phyloP scores from a whole-genome alignment of 2,113 vertebrate species.

The Ivindomyrus marchei region DNA sequence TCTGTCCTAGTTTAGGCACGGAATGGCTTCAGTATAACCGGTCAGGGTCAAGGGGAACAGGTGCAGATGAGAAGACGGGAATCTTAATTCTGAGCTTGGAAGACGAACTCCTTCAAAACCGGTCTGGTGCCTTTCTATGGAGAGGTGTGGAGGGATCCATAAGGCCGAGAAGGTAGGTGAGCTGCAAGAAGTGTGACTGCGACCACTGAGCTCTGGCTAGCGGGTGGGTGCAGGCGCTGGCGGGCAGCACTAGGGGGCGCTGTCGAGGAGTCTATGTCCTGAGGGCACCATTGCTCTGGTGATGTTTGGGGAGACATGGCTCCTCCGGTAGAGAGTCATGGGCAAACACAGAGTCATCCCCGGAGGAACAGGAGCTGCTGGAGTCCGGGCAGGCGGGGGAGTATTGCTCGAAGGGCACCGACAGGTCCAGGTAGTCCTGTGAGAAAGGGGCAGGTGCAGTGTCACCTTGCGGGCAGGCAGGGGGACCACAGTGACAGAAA shows the following conservation, averaged over 20 bases:
- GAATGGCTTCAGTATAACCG: slow-evolving; percentile 57
- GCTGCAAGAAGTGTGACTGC: neutral
- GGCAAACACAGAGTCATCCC: slow-evolving; percentile 91
- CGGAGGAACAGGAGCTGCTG: slow-evolving; percentile 89
- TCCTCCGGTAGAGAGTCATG: slow-evolving; percentile 83
- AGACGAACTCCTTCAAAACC: neutral
- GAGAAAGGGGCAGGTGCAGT: neutral
- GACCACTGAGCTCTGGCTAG: neutral
- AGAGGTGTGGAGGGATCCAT: neutral
- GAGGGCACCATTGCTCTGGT: slow-evolving; percentile 60
- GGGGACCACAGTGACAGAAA: neutral
- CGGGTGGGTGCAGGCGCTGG: neutral
- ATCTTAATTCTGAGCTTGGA: slow-evolving; percentile 47
- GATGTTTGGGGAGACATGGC: slow-evolving; percentile 76
- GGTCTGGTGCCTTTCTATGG: neutral
- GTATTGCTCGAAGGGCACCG: slow-evolving; percentile 91
- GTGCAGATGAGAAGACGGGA: slow-evolving; percentile 64
- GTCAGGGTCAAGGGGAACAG: slow-evolving; percentile 53
- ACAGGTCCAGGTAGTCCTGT: slow-evolving; percentile 79
- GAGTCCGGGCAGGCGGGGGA: slow-evolving; percentile 87
- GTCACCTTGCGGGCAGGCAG: neutral
- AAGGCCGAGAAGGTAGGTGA: neutral
- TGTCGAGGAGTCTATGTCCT: slow-evolving; percentile 61
- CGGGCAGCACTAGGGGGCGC: neutral
- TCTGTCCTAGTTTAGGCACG: slow-evolving; percentile 52